Evolutionary conservation across 1,140 invertebrate species (phyloP).

Genomic region (Asobara japonica): DNA sequence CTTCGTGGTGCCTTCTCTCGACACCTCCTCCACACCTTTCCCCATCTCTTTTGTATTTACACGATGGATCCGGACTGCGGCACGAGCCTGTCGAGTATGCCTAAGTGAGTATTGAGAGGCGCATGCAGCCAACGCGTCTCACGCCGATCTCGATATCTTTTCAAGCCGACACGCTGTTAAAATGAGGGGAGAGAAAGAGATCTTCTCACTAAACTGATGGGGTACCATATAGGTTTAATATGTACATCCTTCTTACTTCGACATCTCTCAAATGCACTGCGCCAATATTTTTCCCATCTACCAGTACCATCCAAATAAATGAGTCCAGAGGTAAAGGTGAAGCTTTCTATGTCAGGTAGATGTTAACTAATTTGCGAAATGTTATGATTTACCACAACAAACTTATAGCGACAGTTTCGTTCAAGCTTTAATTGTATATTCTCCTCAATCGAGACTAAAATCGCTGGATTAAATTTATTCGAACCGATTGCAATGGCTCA

Average conservation of each 20-base stretch:
- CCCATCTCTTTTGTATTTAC: slow-evolving; percentile 18
- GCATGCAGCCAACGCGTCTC: not conserved
- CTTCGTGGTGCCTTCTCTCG: slow-evolving; percentile 19
- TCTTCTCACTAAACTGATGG: slow-evolving; percentile 15
- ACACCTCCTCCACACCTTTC: slow-evolving; percentile 15
- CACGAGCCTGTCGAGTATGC: slow-evolving; percentile 27
- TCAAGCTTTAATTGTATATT: too few species aligned
- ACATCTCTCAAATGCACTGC: not conserved
- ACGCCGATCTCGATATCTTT: slow-evolving; percentile 27
- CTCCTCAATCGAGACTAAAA: not conserved
- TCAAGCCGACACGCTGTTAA: slow-evolving; percentile 12
- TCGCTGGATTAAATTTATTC: not conserved
- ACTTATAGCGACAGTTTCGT: too few species aligned
- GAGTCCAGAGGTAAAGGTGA: not conserved
- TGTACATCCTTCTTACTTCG: not conserved
- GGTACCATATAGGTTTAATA: not conserved
- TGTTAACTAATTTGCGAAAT: not conserved
- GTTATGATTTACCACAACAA: not conserved
- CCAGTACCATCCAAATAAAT: not conserved
- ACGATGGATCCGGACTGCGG: slow-evolving; percentile 16
- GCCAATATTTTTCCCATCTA: not conserved
- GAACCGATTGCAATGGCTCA: not conserved
- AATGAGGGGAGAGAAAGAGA: not conserved
- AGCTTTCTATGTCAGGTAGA: slow-evolving; percentile 1
- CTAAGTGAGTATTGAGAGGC: slow-evolving; percentile 2